These are phyloP conservation scores for Macrosteles quadrilineatus DNA, from an alignment of 1,140 invertebrate species.

Conservation along the genomic window DNA sequence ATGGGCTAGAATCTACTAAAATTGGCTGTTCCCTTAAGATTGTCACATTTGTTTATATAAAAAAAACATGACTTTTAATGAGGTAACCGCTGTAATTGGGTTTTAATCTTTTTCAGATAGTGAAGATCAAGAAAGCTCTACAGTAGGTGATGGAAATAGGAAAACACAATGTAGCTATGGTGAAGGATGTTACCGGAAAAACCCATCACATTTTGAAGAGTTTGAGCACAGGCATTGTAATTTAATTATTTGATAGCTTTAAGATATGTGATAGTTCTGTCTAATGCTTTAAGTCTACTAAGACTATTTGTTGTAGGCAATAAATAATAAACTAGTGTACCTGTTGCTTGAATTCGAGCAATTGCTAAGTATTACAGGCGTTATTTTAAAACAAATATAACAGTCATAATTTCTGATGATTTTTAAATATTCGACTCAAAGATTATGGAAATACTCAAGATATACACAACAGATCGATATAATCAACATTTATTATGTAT, in stretches of 20 bases:
- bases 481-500: too few relatives aligned
- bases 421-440: slow-evolving; percentile 8
- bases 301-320: too few relatives aligned
- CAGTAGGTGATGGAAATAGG: neutral
- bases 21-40: too few relatives aligned
- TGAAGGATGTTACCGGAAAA: slow-evolving; percentile 80
- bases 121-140: neutral
- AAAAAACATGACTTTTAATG: too few relatives aligned
- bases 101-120: slow-evolving; percentile 20
- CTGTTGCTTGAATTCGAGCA: too few relatives aligned
- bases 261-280: neutral
- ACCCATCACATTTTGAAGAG: slow-evolving; percentile 69
- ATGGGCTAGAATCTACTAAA: too few relatives aligned
- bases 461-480: too few relatives aligned
- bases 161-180: slow-evolving; percentile 75
- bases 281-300: too few relatives aligned
- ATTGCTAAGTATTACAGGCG: neutral
- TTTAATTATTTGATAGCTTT: slow-evolving; percentile 15
- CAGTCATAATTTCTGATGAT: neutral
- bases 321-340: neutral
- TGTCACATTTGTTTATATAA: too few relatives aligned
- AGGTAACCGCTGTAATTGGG: too few relatives aligned
- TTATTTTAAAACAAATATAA: neutral
- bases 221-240: slow-evolving; percentile 68
- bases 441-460: too few relatives aligned